Conservation (phyloP, 2,113 vertebrate genomes). For the Nycticryphes semicollaris region DNA sequence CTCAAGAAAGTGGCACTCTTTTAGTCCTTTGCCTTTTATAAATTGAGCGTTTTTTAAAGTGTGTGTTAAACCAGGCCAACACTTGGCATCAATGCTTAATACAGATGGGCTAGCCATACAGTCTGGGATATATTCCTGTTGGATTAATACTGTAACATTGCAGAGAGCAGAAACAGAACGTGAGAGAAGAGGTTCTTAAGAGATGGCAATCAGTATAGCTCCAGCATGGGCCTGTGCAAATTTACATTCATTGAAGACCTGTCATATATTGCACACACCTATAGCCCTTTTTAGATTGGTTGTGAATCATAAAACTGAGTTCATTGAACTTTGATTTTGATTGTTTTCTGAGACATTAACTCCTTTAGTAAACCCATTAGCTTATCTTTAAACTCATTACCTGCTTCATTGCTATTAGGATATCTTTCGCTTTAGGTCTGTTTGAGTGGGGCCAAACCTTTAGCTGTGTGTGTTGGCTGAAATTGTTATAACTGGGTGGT, state of each 20-base stretch:
- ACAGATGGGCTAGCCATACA: neutral
- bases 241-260: neutral
- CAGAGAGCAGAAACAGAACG: neutral
- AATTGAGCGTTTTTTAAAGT: neutral
- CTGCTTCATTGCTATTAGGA: neutral
- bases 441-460: neutral
- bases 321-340: constrained; percentile 30
- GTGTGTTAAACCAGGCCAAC: neutral
- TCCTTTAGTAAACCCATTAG: constrained; percentile 21
- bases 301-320: neutral
- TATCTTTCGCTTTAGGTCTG: neutral
- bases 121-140: neutral
- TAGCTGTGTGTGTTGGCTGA: neutral
- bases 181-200: neutral
- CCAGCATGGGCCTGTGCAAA: neutral
- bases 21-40: neutral
- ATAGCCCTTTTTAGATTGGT: neutral
- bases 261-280: neutral
- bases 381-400: neutral
- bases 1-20: neutral
- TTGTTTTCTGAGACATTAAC: constrained; percentile 13
- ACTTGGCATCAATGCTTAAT: accelerated
- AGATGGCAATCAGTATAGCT: neutral
- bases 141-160: neutral
- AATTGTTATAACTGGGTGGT: neutral